These are phyloP conservation scores for Trachymyrmex septentrionalis DNA, from an alignment of 1,140 invertebrate species.

Conservation along the genomic window DNA sequence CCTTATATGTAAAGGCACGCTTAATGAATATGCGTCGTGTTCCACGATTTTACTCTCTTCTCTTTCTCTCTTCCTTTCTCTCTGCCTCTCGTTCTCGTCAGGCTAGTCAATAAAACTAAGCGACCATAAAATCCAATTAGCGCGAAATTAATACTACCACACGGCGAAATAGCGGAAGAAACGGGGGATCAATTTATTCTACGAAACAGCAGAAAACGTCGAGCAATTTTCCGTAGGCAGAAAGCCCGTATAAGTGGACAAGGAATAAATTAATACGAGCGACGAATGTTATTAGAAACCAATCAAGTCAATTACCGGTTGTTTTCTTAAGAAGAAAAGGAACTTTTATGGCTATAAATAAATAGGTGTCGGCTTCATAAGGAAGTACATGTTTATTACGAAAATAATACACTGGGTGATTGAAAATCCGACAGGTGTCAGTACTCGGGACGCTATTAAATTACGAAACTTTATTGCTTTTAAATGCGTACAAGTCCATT, in stretches of 20 bases:
- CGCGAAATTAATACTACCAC: conserved; percentile 82
- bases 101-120: conserved; percentile 83
- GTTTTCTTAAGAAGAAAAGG: neutral
- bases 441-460: conserved; percentile 9
- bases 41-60: conserved; percentile 61
- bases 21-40: conserved; percentile 83
- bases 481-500: neutral
- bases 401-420: conserved; percentile 33
- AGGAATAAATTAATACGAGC: conserved; percentile 40
- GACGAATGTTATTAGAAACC: conserved; percentile 48
- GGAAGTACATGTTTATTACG: neutral
- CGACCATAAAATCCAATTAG: conserved; percentile 86
- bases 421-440: conserved; percentile 23
- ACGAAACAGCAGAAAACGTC: conserved; percentile 56
- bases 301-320: conserved; percentile 29
- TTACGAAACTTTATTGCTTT: neutral
- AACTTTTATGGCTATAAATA: conserved; percentile 23
- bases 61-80: neutral
- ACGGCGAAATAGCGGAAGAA: conserved; percentile 44
- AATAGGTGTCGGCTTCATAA: conserved; percentile 21
- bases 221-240: conserved; percentile 41
- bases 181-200: conserved; percentile 67
- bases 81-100: conserved; percentile 27
- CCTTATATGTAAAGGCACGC: conserved; percentile 39
- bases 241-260: conserved; percentile 56